Base-by-base conservation (phyloP, 2,113 vertebrate genomes). In the Apeltes quadracus region DNA sequence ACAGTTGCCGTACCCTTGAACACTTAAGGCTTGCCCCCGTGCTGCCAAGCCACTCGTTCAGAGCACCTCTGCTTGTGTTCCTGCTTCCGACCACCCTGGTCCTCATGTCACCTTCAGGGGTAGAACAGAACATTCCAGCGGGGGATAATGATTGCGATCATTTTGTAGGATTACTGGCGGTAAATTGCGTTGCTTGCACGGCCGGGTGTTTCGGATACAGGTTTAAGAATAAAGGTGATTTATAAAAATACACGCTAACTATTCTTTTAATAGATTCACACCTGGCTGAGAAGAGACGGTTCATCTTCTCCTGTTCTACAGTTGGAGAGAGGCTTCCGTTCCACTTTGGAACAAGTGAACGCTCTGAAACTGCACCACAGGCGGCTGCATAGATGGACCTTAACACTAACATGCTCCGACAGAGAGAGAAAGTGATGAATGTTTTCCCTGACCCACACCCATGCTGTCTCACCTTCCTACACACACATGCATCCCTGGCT, bases 371-470 rank as follows among this genome's bases (percentile, higher is more conserved):
- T 56, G 23, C 59, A 22, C 53, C 46, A 23, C 54, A 66, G 66
- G 62, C 73, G 78, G 69, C 69, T 77, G 74, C 68, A 57, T 69
- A 66, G 76, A 73, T 38, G 48, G 61, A 66, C n/a, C 25, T 29
- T 16, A 55, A 77, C 54, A 61, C 68, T 57, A 16, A 65, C 72
- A 57, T 46, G 14, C 18, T 63, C 53, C 58, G 43, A 72, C 50
- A 71, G 5, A 38, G 58, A 72, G 69, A 61, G 32, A 75, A 48
- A 69, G 43, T 76, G 75, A 87, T 76, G 76, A 50, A 82, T 78
- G 62, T 41, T 75, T 75, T 82, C 73, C 54, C 71, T 81, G 69
- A 80, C 75, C 75, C 62, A 59, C 69, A 71, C 46, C 76, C 58
- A 44, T 71, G 27, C 44, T 14, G 50, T 72, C 59, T 79, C 71